phyloP scores from a whole-genome alignment of 64 coral and sea anemone species.

The Stichodactyla helianthus region DNA sequence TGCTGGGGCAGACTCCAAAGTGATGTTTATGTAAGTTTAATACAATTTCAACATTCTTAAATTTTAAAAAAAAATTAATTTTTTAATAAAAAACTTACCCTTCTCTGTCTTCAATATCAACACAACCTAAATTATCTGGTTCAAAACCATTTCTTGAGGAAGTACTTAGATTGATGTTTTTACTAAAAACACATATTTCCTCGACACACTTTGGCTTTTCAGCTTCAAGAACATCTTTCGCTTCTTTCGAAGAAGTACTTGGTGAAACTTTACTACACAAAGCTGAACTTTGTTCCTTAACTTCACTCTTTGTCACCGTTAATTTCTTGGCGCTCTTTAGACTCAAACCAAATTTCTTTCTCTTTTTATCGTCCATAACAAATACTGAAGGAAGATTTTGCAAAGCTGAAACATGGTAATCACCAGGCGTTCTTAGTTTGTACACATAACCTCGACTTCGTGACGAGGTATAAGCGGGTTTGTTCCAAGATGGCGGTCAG shows the following conservation, averaged over 20 bases:
- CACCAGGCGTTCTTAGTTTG: neutral
- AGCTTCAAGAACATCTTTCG: neutral
- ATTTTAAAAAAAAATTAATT: neutral
- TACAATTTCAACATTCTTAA: neutral
- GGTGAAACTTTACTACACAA: neutral
- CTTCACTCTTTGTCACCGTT: neutral
- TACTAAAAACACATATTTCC: neutral
- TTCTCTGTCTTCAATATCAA: neutral
- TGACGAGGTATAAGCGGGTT: neutral
- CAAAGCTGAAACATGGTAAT: neutral
- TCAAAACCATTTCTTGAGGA: neutral
- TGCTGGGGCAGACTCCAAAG: too few relatives aligned
- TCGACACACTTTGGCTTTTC: neutral
- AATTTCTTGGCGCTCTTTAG: constrained; percentile 52
- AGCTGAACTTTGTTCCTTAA: neutral
- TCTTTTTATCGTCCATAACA: constrained; percentile 59
- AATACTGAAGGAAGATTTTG: neutral
- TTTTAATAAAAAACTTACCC: neutral
- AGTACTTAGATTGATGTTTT: neutral
- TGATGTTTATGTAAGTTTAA: too few relatives aligned
- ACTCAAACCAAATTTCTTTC: constrained; percentile 53
- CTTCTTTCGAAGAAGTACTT: neutral
- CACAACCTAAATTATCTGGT: neutral
- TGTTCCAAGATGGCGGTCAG: constrained; percentile 79
- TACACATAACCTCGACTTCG: neutral